These are phyloP conservation scores for Malthinus flaveolus DNA, from an alignment of 2,888 invertebrate species.

Conservation along the genomic window DNA sequence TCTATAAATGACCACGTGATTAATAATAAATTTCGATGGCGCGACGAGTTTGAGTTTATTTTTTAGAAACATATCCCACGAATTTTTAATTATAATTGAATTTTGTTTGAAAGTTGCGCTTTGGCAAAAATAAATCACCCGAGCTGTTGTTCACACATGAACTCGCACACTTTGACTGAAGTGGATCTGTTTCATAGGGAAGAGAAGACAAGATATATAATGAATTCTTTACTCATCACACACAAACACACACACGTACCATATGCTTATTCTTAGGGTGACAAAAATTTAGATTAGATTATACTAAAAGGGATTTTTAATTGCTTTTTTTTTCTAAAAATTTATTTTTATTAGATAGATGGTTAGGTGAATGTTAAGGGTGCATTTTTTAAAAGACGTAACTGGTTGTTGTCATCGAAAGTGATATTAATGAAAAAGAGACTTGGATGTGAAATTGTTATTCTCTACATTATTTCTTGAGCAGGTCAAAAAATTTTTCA, in stretches of 20 bases:
- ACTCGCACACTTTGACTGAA: slow-evolving; percentile 35
- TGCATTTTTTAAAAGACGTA: too few relatives aligned
- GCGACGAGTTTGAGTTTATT: too few relatives aligned
- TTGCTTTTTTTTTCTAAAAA: slow-evolving; percentile 8
- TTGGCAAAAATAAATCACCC: slow-evolving; percentile 17
- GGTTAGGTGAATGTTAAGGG: too few relatives aligned
- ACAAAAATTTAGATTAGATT: slow-evolving; percentile 40
- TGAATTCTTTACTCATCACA: slow-evolving; percentile 30
- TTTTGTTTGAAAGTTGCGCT: slow-evolving; percentile 3
- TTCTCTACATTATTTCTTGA: too few relatives aligned
- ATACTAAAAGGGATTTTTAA: slow-evolving; percentile 34
- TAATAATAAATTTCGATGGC: neutral
- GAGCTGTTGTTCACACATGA: slow-evolving; percentile 33
- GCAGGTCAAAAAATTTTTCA: too few relatives aligned
- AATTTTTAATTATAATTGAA: too few relatives aligned
- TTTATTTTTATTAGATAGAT: too few relatives aligned
- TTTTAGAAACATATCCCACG: neutral
- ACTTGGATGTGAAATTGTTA: too few relatives aligned
- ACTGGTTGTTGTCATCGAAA: too few relatives aligned
- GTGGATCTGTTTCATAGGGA: slow-evolving; percentile 30
- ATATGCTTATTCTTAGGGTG: slow-evolving; percentile 37
- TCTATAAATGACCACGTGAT: neutral
- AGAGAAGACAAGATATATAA: slow-evolving; percentile 31
- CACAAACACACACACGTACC: slow-evolving; percentile 10
- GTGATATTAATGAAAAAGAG: too few relatives aligned